Base-by-base conservation (phyloP, 2,113 vertebrate genomes). In the Gopherus evgoodei region DNA sequence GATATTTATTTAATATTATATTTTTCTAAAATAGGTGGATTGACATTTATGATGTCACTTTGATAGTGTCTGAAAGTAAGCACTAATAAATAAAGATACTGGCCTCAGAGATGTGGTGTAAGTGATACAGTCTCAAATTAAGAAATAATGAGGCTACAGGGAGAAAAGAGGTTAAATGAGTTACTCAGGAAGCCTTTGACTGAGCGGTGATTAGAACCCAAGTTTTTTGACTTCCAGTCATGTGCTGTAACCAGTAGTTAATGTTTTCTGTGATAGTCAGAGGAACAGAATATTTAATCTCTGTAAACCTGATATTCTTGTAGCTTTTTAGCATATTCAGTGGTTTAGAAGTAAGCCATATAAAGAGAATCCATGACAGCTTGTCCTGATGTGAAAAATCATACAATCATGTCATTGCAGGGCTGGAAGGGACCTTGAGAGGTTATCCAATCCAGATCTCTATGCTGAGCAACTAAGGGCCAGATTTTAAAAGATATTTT, bases 121-220 rank as follows among this genome's bases (percentile, higher is more conserved):
- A 94, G 49, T 21, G 83, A 72, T 82, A n/a, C 75, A 27, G 0
- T 2, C 76, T 83, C 9, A 19, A 24, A 52, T 25, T 47, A 53
- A 81, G 83, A 81, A 91, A 75, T 11, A 10, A 50, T 75, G 65
- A 12, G 42, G 59, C 81, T 62, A 52, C 27, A 27, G 72, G 87
- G 49, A 92, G 92, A 84, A 27, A 75, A 72, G 62, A 83, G 49
- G 50, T 95, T 76, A 79, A 86, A 96, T 54, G 72, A 94, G 8
- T 42, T 81, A 90, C 24, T 85, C 75, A 79, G 44, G 75, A 95
- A 82, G 8, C 65, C 59, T 81, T 78, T 84, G 44, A 47, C 75
- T 38, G 27, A 88, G 53, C 42, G 7, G 25, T 5, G 19, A 89
- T 82, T 91, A 59, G 91, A 1, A 16, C 13, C 44, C 29, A 83